Evolutionary conservation across 2,888 invertebrate species (phyloP).

Genomic region (Acrobasis repandana): DNA sequence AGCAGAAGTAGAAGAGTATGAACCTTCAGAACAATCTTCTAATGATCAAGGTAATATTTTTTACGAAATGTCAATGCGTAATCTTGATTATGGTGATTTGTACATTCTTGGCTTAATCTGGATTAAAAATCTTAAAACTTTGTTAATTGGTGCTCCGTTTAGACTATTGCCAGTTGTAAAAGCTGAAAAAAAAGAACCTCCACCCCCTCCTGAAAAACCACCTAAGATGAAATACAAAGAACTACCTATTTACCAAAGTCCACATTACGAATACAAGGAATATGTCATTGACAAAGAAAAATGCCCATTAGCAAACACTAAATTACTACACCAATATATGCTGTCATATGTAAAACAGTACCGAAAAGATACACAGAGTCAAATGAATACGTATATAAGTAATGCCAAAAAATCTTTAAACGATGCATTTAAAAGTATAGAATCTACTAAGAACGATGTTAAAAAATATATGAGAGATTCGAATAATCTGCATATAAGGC

Average conservation of each 20-base stretch:
- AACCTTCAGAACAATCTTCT: background rate
- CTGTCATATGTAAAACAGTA: conserved; percentile 46
- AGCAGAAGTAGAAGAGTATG: background rate
- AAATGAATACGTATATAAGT: conserved; percentile 30
- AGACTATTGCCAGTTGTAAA: conserved; percentile 49
- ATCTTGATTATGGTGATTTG: conserved; percentile 45
- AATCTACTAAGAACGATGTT: conserved; percentile 37
- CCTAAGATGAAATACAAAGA: conserved; percentile 63
- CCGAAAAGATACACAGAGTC: conserved; percentile 32
- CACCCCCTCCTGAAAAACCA: conserved; percentile 47
- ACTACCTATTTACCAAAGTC: conserved; percentile 55
- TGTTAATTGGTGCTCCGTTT: conserved; percentile 47
- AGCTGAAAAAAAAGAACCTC: conserved; percentile 38
- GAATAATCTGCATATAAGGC: conserved; percentile 43
- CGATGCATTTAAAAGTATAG: conserved; percentile 27
- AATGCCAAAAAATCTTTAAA: conserved; percentile 29
- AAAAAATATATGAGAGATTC: conserved; percentile 51
- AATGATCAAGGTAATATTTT: conserved; percentile 29
- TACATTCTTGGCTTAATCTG: conserved; percentile 54
- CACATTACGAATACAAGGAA: conserved; percentile 59
- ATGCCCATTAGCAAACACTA: conserved; percentile 47
- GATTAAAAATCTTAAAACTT: conserved; percentile 46
- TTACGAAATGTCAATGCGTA: conserved; percentile 27
- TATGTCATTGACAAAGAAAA: conserved; percentile 39
- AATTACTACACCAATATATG: conserved; percentile 48